Evolutionary conservation across 1,140 invertebrate genomes (phyloP), one percentile per base, ranked within the genome.

Genomic region (Bombus vancouverensis): DNA sequence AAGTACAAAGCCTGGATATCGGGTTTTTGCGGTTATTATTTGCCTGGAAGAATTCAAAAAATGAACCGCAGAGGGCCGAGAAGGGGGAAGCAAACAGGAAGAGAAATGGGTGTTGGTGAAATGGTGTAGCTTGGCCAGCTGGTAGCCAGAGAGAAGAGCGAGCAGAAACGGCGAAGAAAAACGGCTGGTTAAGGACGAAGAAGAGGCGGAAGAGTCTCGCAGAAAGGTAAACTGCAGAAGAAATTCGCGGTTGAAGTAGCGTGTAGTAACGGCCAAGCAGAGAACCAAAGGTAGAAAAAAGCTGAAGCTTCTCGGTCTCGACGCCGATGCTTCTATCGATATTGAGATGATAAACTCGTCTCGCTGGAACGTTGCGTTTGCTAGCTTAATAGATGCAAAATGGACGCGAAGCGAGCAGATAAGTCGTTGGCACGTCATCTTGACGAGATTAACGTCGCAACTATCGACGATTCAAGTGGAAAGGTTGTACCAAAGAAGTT

Each of bases 31-130:
- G 83, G 83, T 84, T 80, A 37, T 84, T 84, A 72, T 80, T 84
- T 84, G 76, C 76, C 32, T 15, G 76, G 76, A 79, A 79, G 82
- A 84, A 84, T 84, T 84, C 75, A 84, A 84, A 84, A 84, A 84
- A 84, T 84, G 82, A 84, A 84, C 73, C 42, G 83, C 87, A 81
- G 72, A 77, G 68, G 74, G 70, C 37, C 34, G 76, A 34, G 78
- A 59, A 74, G 74, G 22, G 71, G 62, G 44, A 75, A 34, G 83
- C 39, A 18, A 71, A 57, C 59, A 85, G 66, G 59, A 78, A 62
- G 83, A 32, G 12, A 73, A 47, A 53, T 25, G 74, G 47, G 5
- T n/a, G 74, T 28, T 25, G 57, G 32, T 9, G 22, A 44, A 53
- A 22, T 28, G 25, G 47, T 28, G 74, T 62, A 62, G 59, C 3